Evolutionary conservation across 35 echinoderm and acorn worm genomes (phyloP), one percentile per base, ranked within the genome.

Genomic region (Ophioderma brevispina): DNA sequence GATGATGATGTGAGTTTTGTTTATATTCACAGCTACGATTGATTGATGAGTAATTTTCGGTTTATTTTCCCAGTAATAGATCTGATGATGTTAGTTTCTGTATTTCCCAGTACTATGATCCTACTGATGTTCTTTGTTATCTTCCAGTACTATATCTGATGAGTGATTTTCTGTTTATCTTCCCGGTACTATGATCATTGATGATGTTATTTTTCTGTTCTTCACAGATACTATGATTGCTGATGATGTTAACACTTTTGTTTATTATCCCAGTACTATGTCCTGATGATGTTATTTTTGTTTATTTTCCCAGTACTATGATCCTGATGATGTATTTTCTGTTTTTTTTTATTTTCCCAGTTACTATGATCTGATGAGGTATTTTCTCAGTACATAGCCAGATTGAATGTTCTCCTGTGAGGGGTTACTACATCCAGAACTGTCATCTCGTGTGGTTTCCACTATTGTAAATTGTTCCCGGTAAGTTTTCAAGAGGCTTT

Each of bases 381-480:
- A 39, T 98, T 98, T 55, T 98, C 96, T 1, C 96, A 98, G 77
- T 98, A 98, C 77, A 41, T 98, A 31, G 83, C 82, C 21, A 76
- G 64, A 19, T 55, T 94, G 0, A 76, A 70, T 31, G 64, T 94
- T 40, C 92, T n/a, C 92, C 0, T 77, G 70, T 17, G 77, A 39
- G 0, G 82, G 49, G 0, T 92, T 52, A 76, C 76, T 15, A 75
- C 36, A 35, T 77, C 36, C 0, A 89, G 28, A 81, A 75, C 35
- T 88, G 79, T 35, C 85, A 80, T 56, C 21, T 55, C 0, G 33
- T 80, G 0, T 84, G 55, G 78, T 90, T 92, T 49, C 93, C 86
- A 31, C 30, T 92, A 23, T 98, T 98, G n/a, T 76, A 94, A 92
- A 78, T 36, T 98, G 5, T 98, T 98, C 40, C 96, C 96, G 11